Base-by-base conservation (phyloP, 2,113 vertebrate genomes). In the Macroglossus sobrinus region DNA sequence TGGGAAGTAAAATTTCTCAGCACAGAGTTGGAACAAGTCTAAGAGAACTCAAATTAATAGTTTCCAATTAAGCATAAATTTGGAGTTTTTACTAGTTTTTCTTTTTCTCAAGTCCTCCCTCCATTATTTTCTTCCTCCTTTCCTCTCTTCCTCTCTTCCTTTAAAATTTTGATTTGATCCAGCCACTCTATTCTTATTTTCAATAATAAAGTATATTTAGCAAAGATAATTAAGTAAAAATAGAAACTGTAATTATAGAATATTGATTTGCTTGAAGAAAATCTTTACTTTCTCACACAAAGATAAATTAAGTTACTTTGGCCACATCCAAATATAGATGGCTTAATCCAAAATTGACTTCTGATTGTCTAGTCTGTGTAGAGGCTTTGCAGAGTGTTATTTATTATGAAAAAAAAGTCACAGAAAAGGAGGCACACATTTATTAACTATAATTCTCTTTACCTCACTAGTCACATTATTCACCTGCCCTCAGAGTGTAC, bases 251-350 rank as follows among this genome's bases (percentile, higher is more conserved):
- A 87, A 71, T 35, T 35, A 81, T 43, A 14, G 10, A 68, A 18
- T 92, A 96, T 96, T 64, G 91, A 90, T 96, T 95, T 92, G 19
- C 33, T 72, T 38, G 8, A 69, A 92, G 50, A 68, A 94, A 89
- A 57, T 1, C 33, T 93, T 79, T 66, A 71, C 22, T 78, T 22
- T 76, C 55, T 86, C 21, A 64, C 50, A 71, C 24, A 30, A 21
- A 95, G 12, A 93, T 81, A 90, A 88, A 93, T 87, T 81, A 33
- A 72, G 13, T 5, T 68, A 5, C 68, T 76, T 89, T 88, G 26
- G n/a, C 61, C 55, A 50, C 38, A 53, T 76, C 78, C 57, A 64
- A 59, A 80, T 47, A 66, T 40, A 79, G 33, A 94, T 78, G 45
- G 69, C 40, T 24, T 50, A 72, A 93, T 78, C 33, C n/a, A 63